Conservation (phyloP, 2,113 vertebrate genomes). For the Centropristis striata region DNA sequence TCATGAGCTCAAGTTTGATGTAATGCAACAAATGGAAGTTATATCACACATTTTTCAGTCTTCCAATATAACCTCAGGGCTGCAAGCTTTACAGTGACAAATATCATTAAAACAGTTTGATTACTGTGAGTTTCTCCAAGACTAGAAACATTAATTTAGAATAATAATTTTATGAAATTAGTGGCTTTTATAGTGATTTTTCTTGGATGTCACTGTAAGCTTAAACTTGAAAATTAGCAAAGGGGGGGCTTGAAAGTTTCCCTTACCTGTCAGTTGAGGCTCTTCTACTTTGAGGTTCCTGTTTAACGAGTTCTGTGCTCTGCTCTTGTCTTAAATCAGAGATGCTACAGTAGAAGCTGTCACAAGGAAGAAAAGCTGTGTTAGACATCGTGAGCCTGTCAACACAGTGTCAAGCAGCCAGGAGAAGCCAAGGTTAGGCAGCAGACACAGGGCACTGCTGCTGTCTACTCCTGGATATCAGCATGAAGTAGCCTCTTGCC, state of each 20-base stretch:
- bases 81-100: background rate
- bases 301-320: slow-evolving; percentile 56
- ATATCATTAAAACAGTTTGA: background rate
- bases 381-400: slow-evolving; percentile 67
- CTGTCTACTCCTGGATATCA: slow-evolving; percentile 49
- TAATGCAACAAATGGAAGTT: background rate
- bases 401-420: slow-evolving; percentile 53
- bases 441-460: slow-evolving; percentile 47
- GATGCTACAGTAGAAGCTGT: slow-evolving; percentile 56
- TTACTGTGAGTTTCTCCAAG: background rate
- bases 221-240: slow-evolving; percentile 19
- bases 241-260: slow-evolving; percentile 33
- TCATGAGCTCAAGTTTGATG: background rate
- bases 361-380: slow-evolving; percentile 54
- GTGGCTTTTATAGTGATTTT: background rate
- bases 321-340: slow-evolving; percentile 56
- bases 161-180: background rate
- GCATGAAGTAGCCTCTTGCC: slow-evolving; percentile 16
- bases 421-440: slow-evolving; percentile 65
- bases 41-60: background rate
- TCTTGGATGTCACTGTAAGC: background rate
- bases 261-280: slow-evolving; percentile 15
- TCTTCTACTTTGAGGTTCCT: slow-evolving; percentile 27
- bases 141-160: background rate
- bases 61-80: background rate